Evolutionary conservation across 2,888 invertebrate species (phyloP).

Genomic region (Psylliodes chrysocephalus): DNA sequence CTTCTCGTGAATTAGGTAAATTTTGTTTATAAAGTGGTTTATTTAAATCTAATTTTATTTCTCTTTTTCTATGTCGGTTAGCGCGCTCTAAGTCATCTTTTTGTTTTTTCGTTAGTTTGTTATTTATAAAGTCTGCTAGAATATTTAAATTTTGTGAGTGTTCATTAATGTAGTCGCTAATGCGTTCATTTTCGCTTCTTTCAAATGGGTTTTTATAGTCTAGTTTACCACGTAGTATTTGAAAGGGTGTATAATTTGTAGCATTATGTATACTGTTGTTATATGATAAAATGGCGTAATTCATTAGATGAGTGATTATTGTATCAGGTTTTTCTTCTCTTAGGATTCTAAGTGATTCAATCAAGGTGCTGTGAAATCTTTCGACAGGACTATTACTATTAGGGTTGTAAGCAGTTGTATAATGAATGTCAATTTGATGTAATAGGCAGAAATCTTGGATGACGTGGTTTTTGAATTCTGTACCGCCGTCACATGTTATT

Average conservation of each 20-base stretch:
- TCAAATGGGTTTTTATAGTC: conserved; percentile 21
- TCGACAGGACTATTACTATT: too few relatives aligned
- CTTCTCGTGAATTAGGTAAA: not conserved
- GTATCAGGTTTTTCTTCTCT: not conserved
- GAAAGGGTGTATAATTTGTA: conserved; percentile 4
- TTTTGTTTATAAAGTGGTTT: too few relatives aligned
- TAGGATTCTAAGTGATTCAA: not conserved
- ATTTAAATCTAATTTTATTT: not conserved
- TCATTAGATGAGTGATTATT: not conserved
- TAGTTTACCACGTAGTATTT: conserved; percentile 3
- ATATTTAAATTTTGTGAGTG: conserved; percentile 5
- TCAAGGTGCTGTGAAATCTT: not conserved
- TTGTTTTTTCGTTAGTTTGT: too few relatives aligned
- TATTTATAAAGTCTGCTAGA: not conserved
- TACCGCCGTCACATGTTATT: not conserved
- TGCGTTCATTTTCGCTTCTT: conserved; percentile 5
- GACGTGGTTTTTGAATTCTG: not conserved
- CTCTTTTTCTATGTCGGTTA: not conserved
- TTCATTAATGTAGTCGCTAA: conserved; percentile 14
- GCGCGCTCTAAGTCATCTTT: not conserved
- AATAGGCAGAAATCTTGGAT: not conserved
- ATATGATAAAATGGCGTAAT: not conserved
- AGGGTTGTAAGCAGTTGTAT: too few relatives aligned
- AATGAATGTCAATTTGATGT: not conserved
- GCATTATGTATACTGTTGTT: too few relatives aligned